phyloP scores from a whole-genome alignment of 2,888 invertebrate genomes.

The Drosophila kambysellisi region DNA sequence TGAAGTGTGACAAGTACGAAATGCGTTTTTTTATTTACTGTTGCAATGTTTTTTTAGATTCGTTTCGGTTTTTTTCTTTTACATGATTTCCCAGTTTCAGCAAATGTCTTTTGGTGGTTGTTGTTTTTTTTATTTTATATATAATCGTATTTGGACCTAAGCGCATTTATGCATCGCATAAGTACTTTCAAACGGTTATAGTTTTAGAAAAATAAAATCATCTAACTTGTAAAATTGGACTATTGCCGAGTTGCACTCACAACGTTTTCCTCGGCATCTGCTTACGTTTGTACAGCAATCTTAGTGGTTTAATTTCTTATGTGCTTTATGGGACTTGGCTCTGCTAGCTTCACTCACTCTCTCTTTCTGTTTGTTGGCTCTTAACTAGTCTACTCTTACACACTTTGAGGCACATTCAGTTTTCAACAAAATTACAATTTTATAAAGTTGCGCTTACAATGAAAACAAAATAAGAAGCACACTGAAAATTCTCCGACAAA shows the following conservation, averaged over 20 bases:
- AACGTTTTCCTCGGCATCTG: slow-evolving; percentile 37
- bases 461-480: slow-evolving; percentile 1
- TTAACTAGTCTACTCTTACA: slow-evolving; percentile 59
- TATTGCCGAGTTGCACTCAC: slow-evolving; percentile 53
- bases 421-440: slow-evolving; percentile 72
- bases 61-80: neutral
- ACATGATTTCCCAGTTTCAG: slow-evolving; percentile 32
- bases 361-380: slow-evolving; percentile 2
- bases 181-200: slow-evolving; percentile 23
- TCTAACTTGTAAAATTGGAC: slow-evolving; percentile 58
- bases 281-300: slow-evolving; percentile 38
- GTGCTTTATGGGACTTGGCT: slow-evolving; percentile 3
- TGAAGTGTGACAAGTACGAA: slow-evolving; percentile 50
- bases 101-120: slow-evolving; percentile 49
- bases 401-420: slow-evolving; percentile 81
- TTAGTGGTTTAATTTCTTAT: slow-evolving; percentile 17
- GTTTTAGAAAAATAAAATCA: slow-evolving; percentile 54
- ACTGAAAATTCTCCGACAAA: slow-evolving; percentile 16
- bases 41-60: neutral
- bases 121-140: slow-evolving; percentile 10
- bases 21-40: slow-evolving; percentile 31
- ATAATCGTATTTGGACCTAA: slow-evolving; percentile 38
- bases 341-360: slow-evolving; percentile 4
- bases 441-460: slow-evolving; percentile 59
- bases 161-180: slow-evolving; percentile 18